Evolutionary conservation across 2,113 vertebrate species (phyloP).

Genomic region (Clarias batrachus): DNA sequence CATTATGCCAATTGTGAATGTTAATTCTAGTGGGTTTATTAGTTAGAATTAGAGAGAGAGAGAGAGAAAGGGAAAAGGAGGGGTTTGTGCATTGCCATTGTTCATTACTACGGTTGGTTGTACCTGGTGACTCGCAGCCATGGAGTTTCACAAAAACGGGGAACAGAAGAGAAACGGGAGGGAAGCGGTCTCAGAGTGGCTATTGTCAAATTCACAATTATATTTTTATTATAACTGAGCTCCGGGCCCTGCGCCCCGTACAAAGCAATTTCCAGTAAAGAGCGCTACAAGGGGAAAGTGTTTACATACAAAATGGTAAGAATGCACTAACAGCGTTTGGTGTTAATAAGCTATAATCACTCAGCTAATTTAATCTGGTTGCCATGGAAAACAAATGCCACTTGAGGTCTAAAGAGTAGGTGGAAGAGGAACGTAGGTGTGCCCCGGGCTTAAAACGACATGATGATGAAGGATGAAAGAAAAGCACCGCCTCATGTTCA

Average conservation of each 20-base stretch:
- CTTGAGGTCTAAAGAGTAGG: constrained; percentile 79
- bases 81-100: constrained; percentile 70
- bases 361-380: constrained; percentile 81
- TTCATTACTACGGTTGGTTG: constrained; percentile 71
- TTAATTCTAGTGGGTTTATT: constrained; percentile 82
- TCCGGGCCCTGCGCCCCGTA: constrained; percentile 66
- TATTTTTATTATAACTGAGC: constrained; percentile 77
- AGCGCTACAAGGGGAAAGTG: constrained; percentile 74
- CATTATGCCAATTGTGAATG: constrained; percentile 80
- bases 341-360: constrained; percentile 81
- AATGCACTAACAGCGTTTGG: constrained; percentile 78
- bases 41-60: constrained; percentile 74
- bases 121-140: constrained; percentile 67
- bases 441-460: constrained; percentile 58
- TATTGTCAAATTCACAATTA: constrained; percentile 78
- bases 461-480: constrained; percentile 61
- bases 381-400: constrained; percentile 85
- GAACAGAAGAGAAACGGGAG: constrained; percentile 24
- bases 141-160: constrained; percentile 24
- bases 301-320: constrained; percentile 81
- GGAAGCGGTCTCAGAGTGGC: constrained; percentile 60
- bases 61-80: constrained; percentile 30
- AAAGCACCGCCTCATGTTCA: constrained; percentile 64
- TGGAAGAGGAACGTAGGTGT: constrained; percentile 69
- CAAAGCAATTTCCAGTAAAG: constrained; percentile 75